Evolutionary conservation across 2,113 vertebrate species (phyloP), one percentile per base, ranked within the genome.

Genomic region (Chloropsis cyanopogon): DNA sequence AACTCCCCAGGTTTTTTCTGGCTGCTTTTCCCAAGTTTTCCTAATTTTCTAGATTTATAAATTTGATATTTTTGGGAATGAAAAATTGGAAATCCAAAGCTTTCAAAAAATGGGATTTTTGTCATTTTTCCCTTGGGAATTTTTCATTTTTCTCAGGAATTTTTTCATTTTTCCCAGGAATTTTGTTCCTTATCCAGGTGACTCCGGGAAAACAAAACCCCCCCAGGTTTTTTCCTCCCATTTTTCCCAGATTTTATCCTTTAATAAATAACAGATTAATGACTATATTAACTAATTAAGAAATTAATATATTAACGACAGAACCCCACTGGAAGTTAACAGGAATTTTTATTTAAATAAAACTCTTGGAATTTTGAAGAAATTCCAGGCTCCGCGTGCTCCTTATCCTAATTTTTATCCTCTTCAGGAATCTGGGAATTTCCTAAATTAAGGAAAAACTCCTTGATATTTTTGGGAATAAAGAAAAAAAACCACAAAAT

Each of bases 401-500:
- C 54, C 54, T 57, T 14, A 33, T 56, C 22, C 54, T 31, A 9
- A 56, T 56, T 20, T n/a, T 22, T n/a, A 33, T n/a, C 33, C 1
- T n/a, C 54, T 57, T 53, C 28, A 25, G n/a, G 23, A 13, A 19
- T 28, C 42, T 13, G 12, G n/a, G 35, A 50, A 53, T 63, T 47
- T 41, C 41, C 41, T 41, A 41, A 41, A 41, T 41, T 41, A 41
- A 41, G 37, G 37, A 37, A 37, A 37, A 37, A 37, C 28, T 79
- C 29, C 23, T 17, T 17, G 37, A 7, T 3, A 2, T 20, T 52
- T 17, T 16, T 1, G 7, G n/a, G 42, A 49, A 46, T 0, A 18
- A 44, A 54, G 39, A 23, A 68, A 57, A 47, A 90, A 57, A 47
- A 90, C 65, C 63, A 66, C n/a, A 50, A 14, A 88, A 46, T 60